Conservation (phyloP, 1,140 invertebrate species). For the Drosophila sp. region DNA sequence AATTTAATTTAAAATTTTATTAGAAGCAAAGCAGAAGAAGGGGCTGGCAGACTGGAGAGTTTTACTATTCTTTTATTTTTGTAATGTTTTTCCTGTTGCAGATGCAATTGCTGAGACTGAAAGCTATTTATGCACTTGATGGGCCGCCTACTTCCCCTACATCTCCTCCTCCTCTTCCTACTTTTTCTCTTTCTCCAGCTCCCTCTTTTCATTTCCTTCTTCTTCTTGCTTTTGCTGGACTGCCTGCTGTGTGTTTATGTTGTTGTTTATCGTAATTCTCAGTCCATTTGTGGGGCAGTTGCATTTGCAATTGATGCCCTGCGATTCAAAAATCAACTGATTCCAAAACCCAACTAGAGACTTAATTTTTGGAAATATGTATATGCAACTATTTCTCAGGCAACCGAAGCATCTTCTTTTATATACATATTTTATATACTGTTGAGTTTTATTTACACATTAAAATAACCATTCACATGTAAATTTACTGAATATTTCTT, state of each 20-base stretch:
- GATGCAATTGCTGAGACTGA: slow-evolving; percentile 9
- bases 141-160: not conserved
- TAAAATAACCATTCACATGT: too few relatives aligned
- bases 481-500: too few relatives aligned
- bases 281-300: slow-evolving; percentile 29
- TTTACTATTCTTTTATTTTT: not conserved
- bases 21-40: slow-evolving; percentile 19
- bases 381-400: too few relatives aligned
- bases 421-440: too few relatives aligned
- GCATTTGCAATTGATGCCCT: not conserved
- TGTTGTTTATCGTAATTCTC: slow-evolving; percentile 27
- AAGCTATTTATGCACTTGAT: slow-evolving; percentile 50
- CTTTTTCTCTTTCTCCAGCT: not conserved
- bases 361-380: too few relatives aligned
- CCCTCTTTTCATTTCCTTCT: not conserved
- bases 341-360: too few relatives aligned
- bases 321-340: too few relatives aligned
- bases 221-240: not conserved
- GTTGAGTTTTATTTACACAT: too few relatives aligned
- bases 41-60: not conserved
- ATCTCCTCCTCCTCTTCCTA: not conserved
- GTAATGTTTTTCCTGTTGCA: not conserved
- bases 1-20: slow-evolving; percentile 32
- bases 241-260: slow-evolving; percentile 7
- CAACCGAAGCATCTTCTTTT: too few relatives aligned